Conservation (phyloP, 2,113 vertebrate species). For the Apistogramma diplotaenia region DNA sequence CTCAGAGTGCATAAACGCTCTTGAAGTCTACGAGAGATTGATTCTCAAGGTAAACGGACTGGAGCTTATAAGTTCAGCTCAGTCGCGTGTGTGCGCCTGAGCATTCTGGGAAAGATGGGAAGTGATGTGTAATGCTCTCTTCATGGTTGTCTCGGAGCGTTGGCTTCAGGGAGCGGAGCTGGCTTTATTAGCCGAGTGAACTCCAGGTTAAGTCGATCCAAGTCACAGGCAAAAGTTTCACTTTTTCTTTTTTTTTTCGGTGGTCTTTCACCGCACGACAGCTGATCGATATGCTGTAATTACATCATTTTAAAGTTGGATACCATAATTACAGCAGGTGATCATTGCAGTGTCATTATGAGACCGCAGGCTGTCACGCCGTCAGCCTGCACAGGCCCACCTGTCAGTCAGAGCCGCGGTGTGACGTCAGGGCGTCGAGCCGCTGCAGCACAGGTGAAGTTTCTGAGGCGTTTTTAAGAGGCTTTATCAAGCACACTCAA, state of each 20-base stretch:
- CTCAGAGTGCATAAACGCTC: conserved; percentile 19
- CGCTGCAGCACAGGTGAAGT: neutral
- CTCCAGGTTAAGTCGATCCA: conserved; percentile 18
- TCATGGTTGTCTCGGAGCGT: conserved; percentile 26
- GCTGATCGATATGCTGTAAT: neutral
- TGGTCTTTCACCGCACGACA: neutral
- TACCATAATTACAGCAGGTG: conserved; percentile 1
- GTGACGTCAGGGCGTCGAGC: neutral
- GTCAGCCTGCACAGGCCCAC: neutral
- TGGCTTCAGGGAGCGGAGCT: neutral
- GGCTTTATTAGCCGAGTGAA: conserved; percentile 16
- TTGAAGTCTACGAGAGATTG: conserved; percentile 35
- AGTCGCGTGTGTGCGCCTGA: neutral
- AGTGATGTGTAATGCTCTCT: conserved; percentile 25
- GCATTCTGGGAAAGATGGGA: conserved; percentile 17
- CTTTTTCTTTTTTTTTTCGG: neutral
- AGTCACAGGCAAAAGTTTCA: conserved; percentile 1
- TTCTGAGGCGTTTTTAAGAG: neutral
- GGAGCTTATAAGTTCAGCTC: conserved; percentile 11
- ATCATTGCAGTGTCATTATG: conserved; percentile 3
- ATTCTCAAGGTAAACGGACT: conserved; percentile 44
- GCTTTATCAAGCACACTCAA: neutral
- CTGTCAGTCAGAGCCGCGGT: conserved; percentile 10
- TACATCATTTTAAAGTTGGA: neutral
- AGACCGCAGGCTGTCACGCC: conserved; percentile 3